Evolutionary conservation across 2,888 invertebrate genomes (phyloP).

Genomic region (Dinocampus coccinellae): DNA sequence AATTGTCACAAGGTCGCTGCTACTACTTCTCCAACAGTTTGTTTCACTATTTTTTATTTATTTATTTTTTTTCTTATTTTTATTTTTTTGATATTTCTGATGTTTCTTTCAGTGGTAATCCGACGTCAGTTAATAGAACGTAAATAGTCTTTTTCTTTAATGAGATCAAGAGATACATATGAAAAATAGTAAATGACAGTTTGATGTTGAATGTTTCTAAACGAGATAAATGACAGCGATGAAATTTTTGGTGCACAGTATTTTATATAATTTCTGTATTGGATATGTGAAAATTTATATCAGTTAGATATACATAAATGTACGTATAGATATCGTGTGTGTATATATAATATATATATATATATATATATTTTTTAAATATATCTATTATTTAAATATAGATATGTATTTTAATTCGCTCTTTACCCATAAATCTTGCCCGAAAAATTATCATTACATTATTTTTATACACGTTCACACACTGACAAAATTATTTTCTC

Average conservation of each 20-base stretch:
- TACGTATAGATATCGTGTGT: background rate
- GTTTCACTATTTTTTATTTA: too few relatives aligned
- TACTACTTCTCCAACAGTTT: background rate
- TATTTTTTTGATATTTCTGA: too few relatives aligned
- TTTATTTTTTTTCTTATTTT: too few relatives aligned
- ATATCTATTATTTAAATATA: background rate
- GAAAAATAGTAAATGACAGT: background rate
- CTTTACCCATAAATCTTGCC: slow-evolving; percentile 30
- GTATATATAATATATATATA: background rate
- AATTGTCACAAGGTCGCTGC: slow-evolving; percentile 60
- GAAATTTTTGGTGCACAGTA: background rate
- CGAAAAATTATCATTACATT: slow-evolving; percentile 20
- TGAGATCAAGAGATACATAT: background rate
- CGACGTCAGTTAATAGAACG: slow-evolving; percentile 16
- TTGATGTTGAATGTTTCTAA: background rate
- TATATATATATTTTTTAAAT: background rate
- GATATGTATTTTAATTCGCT: slow-evolving; percentile 3
- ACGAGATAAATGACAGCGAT: background rate
- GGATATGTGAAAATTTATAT: slow-evolving; percentile 25
- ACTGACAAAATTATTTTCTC: slow-evolving; percentile 11
- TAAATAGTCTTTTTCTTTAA: background rate
- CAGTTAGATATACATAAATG: background rate
- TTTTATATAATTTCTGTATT: background rate
- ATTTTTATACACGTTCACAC: background rate
- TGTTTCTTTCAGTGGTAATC: background rate